These are phyloP conservation scores for Synergus umbraculus DNA, from an alignment of 2,888 invertebrate genomes.

Conservation along the genomic window DNA sequence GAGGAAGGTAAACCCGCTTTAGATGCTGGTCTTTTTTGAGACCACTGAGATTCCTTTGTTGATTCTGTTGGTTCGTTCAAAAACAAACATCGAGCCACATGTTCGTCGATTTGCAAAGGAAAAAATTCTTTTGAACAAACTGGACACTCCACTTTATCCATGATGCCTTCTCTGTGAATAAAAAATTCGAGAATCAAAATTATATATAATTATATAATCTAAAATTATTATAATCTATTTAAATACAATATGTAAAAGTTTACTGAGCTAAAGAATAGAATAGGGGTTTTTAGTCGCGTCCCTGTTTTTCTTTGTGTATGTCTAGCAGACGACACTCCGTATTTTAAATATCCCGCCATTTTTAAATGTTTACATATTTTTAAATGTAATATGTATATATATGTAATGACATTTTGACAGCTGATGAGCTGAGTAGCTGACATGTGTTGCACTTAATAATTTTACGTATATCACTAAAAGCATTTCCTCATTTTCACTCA, in stretches of 20 bases:
- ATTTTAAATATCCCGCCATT: background rate
- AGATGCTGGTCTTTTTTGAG: slow-evolving; percentile 45
- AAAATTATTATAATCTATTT: too few relatives aligned
- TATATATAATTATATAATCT: too few relatives aligned
- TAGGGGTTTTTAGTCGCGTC: too few relatives aligned
- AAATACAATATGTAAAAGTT: too few relatives aligned
- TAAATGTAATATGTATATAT: too few relatives aligned
- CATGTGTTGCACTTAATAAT: background rate
- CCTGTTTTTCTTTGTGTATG: too few relatives aligned
- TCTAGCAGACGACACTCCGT: background rate
- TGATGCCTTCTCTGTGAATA: background rate
- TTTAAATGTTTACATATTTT: background rate
- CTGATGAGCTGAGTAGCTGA: too few relatives aligned
- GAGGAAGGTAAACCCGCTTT: background rate
- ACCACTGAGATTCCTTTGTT: slow-evolving; percentile 37
- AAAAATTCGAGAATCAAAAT: background rate
- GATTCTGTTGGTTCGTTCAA: slow-evolving; percentile 77
- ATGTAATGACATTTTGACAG: too few relatives aligned
- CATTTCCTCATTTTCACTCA: background rate
- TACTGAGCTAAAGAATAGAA: too few relatives aligned
- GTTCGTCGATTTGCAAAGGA: slow-evolving; percentile 80
- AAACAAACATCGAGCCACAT: slow-evolving; percentile 86
- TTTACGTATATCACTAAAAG: background rate
- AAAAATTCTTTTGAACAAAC: slow-evolving; percentile 82
- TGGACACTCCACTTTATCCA: slow-evolving; percentile 79